Base-by-base conservation (phyloP, 2,797 vertebrate genomes). In the Pelobates cultripes region DNA sequence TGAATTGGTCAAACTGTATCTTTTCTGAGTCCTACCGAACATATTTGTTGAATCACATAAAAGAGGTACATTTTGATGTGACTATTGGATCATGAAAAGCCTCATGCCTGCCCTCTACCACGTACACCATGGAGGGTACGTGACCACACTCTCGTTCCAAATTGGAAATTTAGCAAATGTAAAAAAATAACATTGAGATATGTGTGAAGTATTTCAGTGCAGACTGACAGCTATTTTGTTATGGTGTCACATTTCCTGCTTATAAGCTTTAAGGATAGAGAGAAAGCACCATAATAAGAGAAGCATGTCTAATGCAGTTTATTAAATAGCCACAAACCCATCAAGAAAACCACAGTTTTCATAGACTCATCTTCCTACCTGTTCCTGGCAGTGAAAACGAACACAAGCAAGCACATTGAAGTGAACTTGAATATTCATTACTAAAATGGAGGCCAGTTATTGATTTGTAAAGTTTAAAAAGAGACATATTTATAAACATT, bases 241-340 rank as follows among this genome's bases (percentile, higher is more conserved):
- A 14, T 81, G 47, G 79, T 63, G 53, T 75, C 43, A 75, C 43
- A 63, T 81, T 81, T 68, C 53, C 40, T 42, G 43, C 42, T 61
- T 60, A 53, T 51, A 15, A 51, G 73, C n/a, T 53, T 43, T 70
- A 76, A 63, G 67, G 61, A 66, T 17, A 51, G 69, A 75, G 70
- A 28, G 43, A 79, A 55, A 66, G 17, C 47, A 66, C 15, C 44
- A 68, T 61, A 41, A 51, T 60, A 70, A 75, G 43, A 12, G n/a
- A 70, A 63, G 61, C 10, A 15, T 75, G 67, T 63, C 57, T 42
- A 67, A 69, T 75, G 64, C 17, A 71, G n/a, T 40, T 3, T 43
- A 63, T 63, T 13, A 63, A 63, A 53, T 81, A 51, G 70, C 73
- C 60, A 60, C 67, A 75, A 75, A 45, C 53, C 51, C 66, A 47